Percentiles rank a stretch among this genome's conserved stretches.
Conservation (phyloP, 2,888 invertebrate species). For the Latheticus oryzae region DNA sequence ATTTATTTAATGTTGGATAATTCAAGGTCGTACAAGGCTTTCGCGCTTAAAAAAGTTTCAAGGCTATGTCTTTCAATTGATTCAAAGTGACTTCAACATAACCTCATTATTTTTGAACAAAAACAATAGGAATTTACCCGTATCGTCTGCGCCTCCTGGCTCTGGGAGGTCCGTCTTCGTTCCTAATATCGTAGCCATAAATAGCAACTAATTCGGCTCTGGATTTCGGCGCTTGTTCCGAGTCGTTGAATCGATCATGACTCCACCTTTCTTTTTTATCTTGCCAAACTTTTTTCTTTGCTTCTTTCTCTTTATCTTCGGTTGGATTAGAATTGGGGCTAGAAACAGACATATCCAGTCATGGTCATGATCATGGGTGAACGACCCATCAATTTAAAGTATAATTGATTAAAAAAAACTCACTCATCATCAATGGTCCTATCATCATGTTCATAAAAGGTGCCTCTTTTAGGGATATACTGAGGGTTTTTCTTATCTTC, state of each 20-base stretch:
- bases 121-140: conserved; percentile 71
- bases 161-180: conserved; percentile 91
- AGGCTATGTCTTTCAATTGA: no score
- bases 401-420: conserved; percentile 44
- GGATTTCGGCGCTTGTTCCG: conserved; percentile 87
- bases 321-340: conserved; percentile 2
- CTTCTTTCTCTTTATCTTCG: conserved; percentile 60
- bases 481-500: conserved; percentile 97
- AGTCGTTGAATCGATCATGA: conserved; percentile 81
- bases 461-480: conserved; percentile 95
- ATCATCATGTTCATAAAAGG: conserved; percentile 97
- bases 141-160: conserved; percentile 87
- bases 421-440: conserved; percentile 80
- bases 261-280: conserved; percentile 64
- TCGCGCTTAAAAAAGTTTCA: no score
- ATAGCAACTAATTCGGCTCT: conserved; percentile 84
- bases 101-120: no score
- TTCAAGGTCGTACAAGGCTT: no score
- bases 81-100: no score
- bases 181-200: conserved; percentile 95
- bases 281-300: conserved; percentile 64
- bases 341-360: conserved; percentile 8
- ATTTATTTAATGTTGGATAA: no score
- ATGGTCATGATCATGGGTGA: background rate
- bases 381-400: background rate